A percentile compares a stretch with the other conserved stretches of the same genome.
phyloP scores from a whole-genome alignment of 2,888 invertebrate genomes.

The Dinocampus coccinellae region DNA sequence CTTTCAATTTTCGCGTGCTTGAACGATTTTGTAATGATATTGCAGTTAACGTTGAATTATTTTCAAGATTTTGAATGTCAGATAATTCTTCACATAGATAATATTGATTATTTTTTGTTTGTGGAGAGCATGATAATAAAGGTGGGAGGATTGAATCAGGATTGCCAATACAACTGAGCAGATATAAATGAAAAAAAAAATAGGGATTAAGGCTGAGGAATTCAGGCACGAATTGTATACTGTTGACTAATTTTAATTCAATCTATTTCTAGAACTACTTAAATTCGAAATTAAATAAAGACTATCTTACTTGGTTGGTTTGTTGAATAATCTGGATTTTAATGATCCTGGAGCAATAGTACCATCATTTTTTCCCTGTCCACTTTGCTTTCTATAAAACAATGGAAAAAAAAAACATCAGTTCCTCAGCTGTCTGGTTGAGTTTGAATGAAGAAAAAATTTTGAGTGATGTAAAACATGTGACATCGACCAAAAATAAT shows the following conservation, averaged over 20 bases:
- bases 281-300: slow-evolving; percentile 1
- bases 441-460: background rate
- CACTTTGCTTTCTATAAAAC: slow-evolving; percentile 53
- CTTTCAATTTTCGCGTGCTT: background rate
- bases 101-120: slow-evolving; percentile 38
- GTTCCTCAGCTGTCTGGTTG: background rate
- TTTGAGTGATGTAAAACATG: background rate
- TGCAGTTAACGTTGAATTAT: slow-evolving; percentile 11
- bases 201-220: background rate
- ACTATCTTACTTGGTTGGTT: slow-evolving; percentile 56
- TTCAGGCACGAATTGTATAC: background rate
- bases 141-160: slow-evolving; percentile 43
- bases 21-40: background rate
- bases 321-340: slow-evolving; percentile 58
- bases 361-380: slow-evolving; percentile 48
- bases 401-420: slow-evolving; percentile 4
- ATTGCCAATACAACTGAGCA: slow-evolving; percentile 48
- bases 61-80: background rate
- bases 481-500: slow-evolving; percentile 22
- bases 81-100: background rate
- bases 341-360: slow-evolving; percentile 51
- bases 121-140: slow-evolving; percentile 29
- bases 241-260: background rate
- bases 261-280: background rate
- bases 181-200: background rate